Evolutionary conservation across 23 tunicate species (phyloP).

Genomic region (Oikopleura vanhoeffeni): DNA sequence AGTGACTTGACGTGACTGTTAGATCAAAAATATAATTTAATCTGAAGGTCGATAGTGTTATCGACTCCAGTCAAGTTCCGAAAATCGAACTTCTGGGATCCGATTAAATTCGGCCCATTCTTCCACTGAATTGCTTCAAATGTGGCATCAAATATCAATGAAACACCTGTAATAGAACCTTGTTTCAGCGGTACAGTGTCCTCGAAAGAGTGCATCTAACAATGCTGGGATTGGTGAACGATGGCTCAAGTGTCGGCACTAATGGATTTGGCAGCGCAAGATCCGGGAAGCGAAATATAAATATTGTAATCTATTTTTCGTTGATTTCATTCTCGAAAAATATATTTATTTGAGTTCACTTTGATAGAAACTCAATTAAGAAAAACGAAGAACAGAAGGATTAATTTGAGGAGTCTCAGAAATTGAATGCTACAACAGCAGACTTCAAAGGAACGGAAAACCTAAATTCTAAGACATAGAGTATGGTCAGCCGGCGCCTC

Average conservation of each 20-base stretch:
- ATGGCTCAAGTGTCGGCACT: neutral
- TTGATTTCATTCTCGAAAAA: too few relatives aligned
- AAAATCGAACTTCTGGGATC: neutral
- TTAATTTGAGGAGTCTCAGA: neutral
- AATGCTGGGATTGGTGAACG: conserved; percentile 4
- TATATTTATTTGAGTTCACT: too few relatives aligned
- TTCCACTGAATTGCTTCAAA: neutral
- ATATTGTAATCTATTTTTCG: too few relatives aligned
- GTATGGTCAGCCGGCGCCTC: too few relatives aligned
- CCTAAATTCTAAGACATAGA: too few relatives aligned
- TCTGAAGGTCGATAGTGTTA: neutral
- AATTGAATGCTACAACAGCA: neutral
- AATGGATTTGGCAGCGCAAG: conserved; percentile 12
- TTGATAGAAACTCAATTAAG: neutral
- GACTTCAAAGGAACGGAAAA: too few relatives aligned
- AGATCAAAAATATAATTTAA: too few relatives aligned
- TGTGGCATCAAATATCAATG: too few relatives aligned
- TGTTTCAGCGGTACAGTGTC: neutral
- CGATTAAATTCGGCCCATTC: neutral
- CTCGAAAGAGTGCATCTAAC: neutral
- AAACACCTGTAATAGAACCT: too few relatives aligned
- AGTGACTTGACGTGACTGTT: too few relatives aligned
- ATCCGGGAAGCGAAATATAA: neutral
- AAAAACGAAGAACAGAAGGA: neutral
- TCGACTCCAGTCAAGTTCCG: neutral